These are phyloP conservation scores for Seriola quinqueradiata DNA, from an alignment of 2,113 vertebrate genomes.

Conservation along the genomic window DNA sequence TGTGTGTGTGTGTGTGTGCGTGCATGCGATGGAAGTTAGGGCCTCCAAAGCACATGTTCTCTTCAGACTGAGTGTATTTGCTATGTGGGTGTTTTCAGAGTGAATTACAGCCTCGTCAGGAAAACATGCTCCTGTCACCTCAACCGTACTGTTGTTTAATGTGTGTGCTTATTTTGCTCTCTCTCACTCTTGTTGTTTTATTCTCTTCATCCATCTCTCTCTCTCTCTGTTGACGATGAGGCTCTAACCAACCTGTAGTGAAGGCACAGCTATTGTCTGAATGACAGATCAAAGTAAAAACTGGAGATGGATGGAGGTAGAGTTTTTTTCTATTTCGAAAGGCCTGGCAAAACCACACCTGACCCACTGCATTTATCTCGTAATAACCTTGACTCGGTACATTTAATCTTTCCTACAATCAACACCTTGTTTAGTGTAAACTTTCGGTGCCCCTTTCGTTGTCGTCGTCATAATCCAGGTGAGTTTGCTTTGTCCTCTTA, in stretches of 20 bases:
- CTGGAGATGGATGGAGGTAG: too few relatives aligned
- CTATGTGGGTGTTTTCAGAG: slow-evolving; percentile 38
- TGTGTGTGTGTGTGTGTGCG: not conserved
- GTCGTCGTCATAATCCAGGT: slow-evolving; percentile 5
- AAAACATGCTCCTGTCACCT: not conserved
- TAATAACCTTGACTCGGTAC: not conserved
- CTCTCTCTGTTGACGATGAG: too few relatives aligned
- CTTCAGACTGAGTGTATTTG: slow-evolving; percentile 23
- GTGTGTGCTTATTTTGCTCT: too few relatives aligned
- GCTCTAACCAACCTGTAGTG: not conserved
- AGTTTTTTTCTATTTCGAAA: too few relatives aligned
- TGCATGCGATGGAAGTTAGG: not conserved
- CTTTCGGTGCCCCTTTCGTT: slow-evolving; percentile 8
- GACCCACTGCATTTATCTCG: not conserved
- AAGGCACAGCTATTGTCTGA: not conserved
- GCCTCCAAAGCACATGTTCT: not conserved
- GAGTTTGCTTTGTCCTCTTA: slow-evolving; percentile 44
- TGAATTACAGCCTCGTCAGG: slow-evolving; percentile 10
- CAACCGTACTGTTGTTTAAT: not conserved
- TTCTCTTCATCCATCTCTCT: not conserved
- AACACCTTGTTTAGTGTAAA: slow-evolving; percentile 22
- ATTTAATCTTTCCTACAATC: slow-evolving; percentile 14
- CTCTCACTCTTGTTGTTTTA: not conserved
- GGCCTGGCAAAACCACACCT: not conserved
- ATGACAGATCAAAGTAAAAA: too few relatives aligned